Evolutionary conservation across 1,140 invertebrate genomes (phyloP), one percentile per base, ranked within the genome.

Genomic region (Xylocopa sonorina): DNA sequence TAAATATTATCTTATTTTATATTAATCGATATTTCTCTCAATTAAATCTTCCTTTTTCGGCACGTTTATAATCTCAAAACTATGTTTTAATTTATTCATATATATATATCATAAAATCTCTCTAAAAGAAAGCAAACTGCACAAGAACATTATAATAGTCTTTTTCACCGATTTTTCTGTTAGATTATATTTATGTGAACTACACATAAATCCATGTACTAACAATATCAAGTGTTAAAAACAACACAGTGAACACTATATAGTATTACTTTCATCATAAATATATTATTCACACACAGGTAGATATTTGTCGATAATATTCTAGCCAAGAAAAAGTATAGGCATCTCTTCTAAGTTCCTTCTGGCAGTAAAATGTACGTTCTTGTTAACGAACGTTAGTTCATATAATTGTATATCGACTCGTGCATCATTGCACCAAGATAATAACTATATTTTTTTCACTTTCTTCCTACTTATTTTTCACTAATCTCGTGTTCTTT

Each of bases 1-100:
- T 86, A 85, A 86, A 86, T 85, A 83, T 82, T 83, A 85, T 86
- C 83, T 85, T 86, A 85, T 86, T 85, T 86, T 85, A 86, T 85
- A 86, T 86, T 63, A 81, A 79, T 48, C 58, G 41, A 78, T 62
- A 58, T 64, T 85, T 85, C 68, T 76, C 76, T 86, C 50, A n/a
- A n/a, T n/a, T n/a, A n/a, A 55, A 80, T 80, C 82, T 77, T 78
- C 27, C 51, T 55, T 48, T 64, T n/a, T 66, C 27, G 67, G 60
- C 48, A 48, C 43, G 60, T 29, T 58, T 51, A 16, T 57, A 41
- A 55, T 24, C 38, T 58, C 24, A 12, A 16, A 58, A 58, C 48
- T 18, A 55, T 63, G n/a, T 58, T 50, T 69, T 27, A 16, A 48
- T 46, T 29, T 53, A 41, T 24, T 16, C 34, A 38, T 16, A 18